phyloP scores from a whole-genome alignment of 2,888 invertebrate species.

The Piscicola geometra region DNA sequence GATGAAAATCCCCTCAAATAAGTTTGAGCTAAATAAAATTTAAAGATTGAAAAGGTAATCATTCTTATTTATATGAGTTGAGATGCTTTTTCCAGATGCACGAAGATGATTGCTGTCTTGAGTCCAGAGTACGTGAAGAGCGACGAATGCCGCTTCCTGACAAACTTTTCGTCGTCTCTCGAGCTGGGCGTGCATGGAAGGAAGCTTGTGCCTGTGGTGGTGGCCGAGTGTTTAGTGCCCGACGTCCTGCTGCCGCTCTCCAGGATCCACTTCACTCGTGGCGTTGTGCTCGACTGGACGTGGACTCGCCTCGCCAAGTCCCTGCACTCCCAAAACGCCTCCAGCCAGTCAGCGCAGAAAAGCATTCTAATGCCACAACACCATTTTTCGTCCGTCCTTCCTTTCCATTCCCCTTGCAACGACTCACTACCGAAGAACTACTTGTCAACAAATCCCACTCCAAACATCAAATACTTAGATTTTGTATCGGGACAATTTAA shows the following conservation, averaged over 20 bases:
- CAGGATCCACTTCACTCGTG: slow-evolving; percentile 48
- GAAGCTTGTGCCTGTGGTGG: slow-evolving; percentile 50
- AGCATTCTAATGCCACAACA: too few relatives aligned
- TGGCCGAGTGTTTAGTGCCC: slow-evolving; percentile 45
- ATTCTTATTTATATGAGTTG: background rate
- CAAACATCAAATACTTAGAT: too few relatives aligned
- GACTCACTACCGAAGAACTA: too few relatives aligned
- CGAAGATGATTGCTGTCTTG: slow-evolving; percentile 71
- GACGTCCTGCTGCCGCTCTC: slow-evolving; percentile 47
- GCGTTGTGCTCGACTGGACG: slow-evolving; percentile 57
- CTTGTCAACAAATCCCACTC: too few relatives aligned
- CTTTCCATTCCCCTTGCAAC: too few relatives aligned
- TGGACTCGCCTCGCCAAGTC: slow-evolving; percentile 78
- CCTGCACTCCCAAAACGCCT: slow-evolving; percentile 52
- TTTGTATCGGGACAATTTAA: too few relatives aligned
- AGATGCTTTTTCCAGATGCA: slow-evolving; percentile 61
- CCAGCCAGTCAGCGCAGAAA: too few relatives aligned
- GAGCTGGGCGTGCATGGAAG: slow-evolving; percentile 62
- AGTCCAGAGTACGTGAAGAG: slow-evolving; percentile 73
- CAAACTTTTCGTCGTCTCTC: slow-evolving; percentile 73
- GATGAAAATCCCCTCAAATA: too few relatives aligned
- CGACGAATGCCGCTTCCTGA: slow-evolving; percentile 71
- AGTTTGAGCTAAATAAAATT: too few relatives aligned
- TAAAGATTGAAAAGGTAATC: background rate
- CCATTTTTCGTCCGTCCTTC: too few relatives aligned